phyloP scores from a whole-genome alignment of 2,888 invertebrate species.

The Calephelis perditalis region DNA sequence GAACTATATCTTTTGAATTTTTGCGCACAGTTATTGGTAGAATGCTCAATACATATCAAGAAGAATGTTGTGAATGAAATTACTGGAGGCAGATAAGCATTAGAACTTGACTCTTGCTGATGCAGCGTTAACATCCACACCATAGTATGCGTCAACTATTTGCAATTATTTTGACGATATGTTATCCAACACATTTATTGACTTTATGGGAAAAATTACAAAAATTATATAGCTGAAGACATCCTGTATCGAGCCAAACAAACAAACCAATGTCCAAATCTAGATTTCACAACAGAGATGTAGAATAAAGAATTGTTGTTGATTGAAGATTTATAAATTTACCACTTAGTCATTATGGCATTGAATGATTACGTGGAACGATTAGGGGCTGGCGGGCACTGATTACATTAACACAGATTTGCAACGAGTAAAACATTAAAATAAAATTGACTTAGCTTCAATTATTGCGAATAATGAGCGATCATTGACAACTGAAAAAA shows the following conservation, averaged over 20 bases:
- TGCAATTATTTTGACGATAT: conserved; percentile 32
- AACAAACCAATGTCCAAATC: conserved; percentile 26
- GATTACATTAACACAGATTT: no score
- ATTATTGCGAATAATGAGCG: conserved; percentile 19
- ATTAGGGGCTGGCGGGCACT: no score
- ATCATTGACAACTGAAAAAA: conserved; percentile 26
- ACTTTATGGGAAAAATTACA: conserved; percentile 31
- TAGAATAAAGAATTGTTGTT: conserved; percentile 29
- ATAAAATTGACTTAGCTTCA: conserved; percentile 22
- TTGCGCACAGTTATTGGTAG: conserved; percentile 31
- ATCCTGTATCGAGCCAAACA: conserved; percentile 29
- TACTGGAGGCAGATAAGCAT: conserved; percentile 25
- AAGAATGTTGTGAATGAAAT: conserved; percentile 28
- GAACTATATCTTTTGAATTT: conserved; percentile 29
- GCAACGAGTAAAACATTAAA: conserved; percentile 31
- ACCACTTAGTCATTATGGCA: conserved; percentile 33
- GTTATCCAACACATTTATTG: conserved; percentile 29
- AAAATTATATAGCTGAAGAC: conserved; percentile 32
- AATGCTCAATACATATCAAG: conserved; percentile 23
- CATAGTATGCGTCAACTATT: conserved; percentile 27
- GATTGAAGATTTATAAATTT: conserved; percentile 22
- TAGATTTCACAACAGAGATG: conserved; percentile 30
- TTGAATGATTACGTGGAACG: conserved; percentile 13
- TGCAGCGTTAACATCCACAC: conserved; percentile 26
- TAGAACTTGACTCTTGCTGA: conserved; percentile 27